phyloP scores from a whole-genome alignment of 1,140 invertebrate species.

The Neomicropteryx cornuta region DNA sequence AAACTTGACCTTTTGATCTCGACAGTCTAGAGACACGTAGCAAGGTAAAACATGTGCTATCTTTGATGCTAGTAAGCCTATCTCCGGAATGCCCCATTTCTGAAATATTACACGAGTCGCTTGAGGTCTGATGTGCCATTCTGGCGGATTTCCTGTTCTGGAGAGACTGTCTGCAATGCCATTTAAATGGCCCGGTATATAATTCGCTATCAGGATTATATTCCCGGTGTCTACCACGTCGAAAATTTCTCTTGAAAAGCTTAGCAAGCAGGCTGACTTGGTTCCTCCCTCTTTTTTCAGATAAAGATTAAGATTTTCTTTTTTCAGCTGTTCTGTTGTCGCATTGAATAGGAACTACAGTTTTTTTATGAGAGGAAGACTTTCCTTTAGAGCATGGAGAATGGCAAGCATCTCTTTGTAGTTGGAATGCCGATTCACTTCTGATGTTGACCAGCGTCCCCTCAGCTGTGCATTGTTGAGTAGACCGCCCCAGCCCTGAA shows the following conservation, averaged over 20 bases:
- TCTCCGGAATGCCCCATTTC: conserved; percentile 16
- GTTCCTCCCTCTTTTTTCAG: conserved; percentile 16
- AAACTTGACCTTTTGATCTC: conserved; percentile 13
- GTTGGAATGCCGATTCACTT: conserved; percentile 20
- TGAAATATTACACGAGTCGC: conserved; percentile 10
- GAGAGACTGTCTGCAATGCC: conserved; percentile 19
- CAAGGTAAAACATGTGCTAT: conserved; percentile 13
- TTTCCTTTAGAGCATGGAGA: conserved; percentile 8
- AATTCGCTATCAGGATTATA: conserved; percentile 12
- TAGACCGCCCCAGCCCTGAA: conserved; percentile 15
- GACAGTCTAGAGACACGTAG: conserved; percentile 15
- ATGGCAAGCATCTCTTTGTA: conserved; percentile 22
- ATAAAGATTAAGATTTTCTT: no score
- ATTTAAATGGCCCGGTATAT: conserved; percentile 13
- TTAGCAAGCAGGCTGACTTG: conserved; percentile 8
- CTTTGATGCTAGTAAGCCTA: conserved; percentile 18
- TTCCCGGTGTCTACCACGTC: not conserved
- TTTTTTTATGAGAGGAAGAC: conserved; percentile 4
- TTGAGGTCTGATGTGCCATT: conserved; percentile 16
- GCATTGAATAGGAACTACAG: conserved; percentile 12
- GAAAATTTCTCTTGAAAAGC: conserved; percentile 6
- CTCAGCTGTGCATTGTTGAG: conserved; percentile 11
- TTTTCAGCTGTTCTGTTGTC: conserved; percentile 18
- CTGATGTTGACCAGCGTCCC: conserved; percentile 10
- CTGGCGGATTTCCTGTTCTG: conserved; percentile 9